Conservation (phyloP, 2,888 invertebrate genomes). For the Chloromyia formosa region DNA sequence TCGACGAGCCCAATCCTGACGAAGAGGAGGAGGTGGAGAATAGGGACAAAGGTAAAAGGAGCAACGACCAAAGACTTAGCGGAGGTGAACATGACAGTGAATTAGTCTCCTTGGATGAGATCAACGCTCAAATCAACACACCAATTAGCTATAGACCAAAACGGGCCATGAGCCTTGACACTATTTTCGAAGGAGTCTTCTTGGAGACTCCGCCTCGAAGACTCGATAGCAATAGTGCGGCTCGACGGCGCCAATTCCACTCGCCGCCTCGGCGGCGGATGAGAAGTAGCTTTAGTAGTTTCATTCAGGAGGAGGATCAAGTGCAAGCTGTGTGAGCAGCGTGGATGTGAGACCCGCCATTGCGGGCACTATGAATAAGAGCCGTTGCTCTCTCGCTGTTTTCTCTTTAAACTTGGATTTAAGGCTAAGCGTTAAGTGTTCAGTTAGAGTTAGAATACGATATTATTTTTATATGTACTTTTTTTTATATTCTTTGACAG, state of each 20-base stretch:
- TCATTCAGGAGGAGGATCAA: constrained; percentile 30
- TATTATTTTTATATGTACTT: constrained; percentile 36
- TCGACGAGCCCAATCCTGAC: not conserved
- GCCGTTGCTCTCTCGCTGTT: not conserved
- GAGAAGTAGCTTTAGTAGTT: constrained; percentile 26
- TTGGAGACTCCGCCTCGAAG: constrained; percentile 58
- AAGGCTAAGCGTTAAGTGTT: constrained; percentile 29
- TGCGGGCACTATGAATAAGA: not conserved
- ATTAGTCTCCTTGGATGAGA: constrained; percentile 59
- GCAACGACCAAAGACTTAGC: constrained; percentile 27
- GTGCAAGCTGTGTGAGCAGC: constrained; percentile 10
- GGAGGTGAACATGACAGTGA: constrained; percentile 52
- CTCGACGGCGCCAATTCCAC: constrained; percentile 22
- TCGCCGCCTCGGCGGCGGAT: constrained; percentile 24
- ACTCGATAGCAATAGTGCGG: constrained; percentile 2
- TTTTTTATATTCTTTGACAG: constrained; percentile 29
- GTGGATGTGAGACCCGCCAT: not conserved
- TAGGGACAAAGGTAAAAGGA: not conserved
- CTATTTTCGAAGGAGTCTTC: constrained; percentile 62
- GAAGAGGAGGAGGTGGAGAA: not conserved
- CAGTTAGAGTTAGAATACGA: constrained; percentile 18
- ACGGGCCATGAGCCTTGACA: constrained; percentile 57
- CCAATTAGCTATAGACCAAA: constrained; percentile 54
- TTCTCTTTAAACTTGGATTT: constrained; percentile 1
- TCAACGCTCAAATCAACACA: constrained; percentile 61